Conservation (phyloP, 1,140 invertebrate genomes). For the Leptinotarsa lineolata region DNA sequence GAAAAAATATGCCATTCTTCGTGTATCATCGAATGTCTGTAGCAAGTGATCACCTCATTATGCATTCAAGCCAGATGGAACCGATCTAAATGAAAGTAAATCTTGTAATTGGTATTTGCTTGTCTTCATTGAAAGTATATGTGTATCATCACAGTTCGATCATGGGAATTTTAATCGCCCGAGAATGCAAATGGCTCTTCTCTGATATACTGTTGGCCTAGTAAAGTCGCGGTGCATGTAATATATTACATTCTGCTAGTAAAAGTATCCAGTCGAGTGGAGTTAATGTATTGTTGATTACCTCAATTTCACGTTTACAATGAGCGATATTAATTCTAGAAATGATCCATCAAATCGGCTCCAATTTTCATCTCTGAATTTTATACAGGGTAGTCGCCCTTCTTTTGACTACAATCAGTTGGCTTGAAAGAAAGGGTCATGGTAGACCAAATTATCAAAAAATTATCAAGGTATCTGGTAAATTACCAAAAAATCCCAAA, state of each 20-base stretch:
- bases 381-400: too few species aligned
- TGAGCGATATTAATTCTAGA: too few species aligned
- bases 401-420: too few species aligned
- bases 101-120: neutral
- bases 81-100: neutral
- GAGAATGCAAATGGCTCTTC: neutral
- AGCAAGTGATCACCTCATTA: too few species aligned
- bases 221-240: neutral
- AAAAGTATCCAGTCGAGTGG: neutral
- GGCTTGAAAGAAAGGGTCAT: too few species aligned
- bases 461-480: too few species aligned
- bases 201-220: neutral
- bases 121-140: neutral
- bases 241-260: neutral
- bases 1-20: too few species aligned
- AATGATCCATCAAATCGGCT: too few species aligned
- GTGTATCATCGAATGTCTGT: too few species aligned
- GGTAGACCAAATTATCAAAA: too few species aligned
- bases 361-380: too few species aligned
- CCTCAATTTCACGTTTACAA: neutral
- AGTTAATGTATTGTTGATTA: neutral
- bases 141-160: neutral
- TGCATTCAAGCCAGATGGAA: neutral
- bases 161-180: neutral
- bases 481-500: too few species aligned